Base-by-base conservation (phyloP, 30 jellyfish, hydroid and myxozoan genomes). In the Calvadosia cruxmelitensis region DNA sequence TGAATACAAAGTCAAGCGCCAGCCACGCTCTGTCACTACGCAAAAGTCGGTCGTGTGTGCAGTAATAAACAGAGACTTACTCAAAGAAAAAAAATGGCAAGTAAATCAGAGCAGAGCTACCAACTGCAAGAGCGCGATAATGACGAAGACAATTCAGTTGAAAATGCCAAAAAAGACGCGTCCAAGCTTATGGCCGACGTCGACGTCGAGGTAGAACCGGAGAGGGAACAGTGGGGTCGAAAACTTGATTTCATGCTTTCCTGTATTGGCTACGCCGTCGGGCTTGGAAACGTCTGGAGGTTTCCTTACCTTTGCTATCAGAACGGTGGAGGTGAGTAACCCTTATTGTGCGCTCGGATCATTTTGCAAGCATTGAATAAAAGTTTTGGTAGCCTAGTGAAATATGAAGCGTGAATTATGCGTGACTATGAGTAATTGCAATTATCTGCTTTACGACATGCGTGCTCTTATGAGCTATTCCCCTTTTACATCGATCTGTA, bases 321-420 rank as follows among this genome's bases (percentile, higher is more conserved):
- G 42, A 83, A 83, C 63, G 95, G 95, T 24, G 95, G 95, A 50
- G 95, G 95, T 83, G 52, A 29, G 83, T n/a, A n/a, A n/a, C n/a
- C n/a, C n/a, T n/a, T n/a, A n/a, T n/a, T n/a, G n/a, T n/a, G n/a
- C n/a, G n/a, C n/a, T n/a, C n/a, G n/a, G n/a, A n/a, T n/a, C n/a
- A n/a, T n/a, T n/a, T n/a, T n/a, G n/a, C n/a, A n/a, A n/a, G n/a
- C n/a, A n/a, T n/a, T n/a, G n/a, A n/a, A n/a, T n/a, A n/a, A n/a
- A n/a, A n/a, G n/a, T n/a, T n/a, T n/a, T n/a, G n/a, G n/a, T n/a
- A n/a, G n/a, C n/a, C n/a, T n/a, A n/a, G n/a, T n/a, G n/a, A n/a
- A n/a, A n/a, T n/a, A n/a, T n/a, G n/a, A n/a, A n/a, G n/a, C n/a
- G n/a, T n/a, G n/a, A n/a, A n/a, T n/a, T n/a, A n/a, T n/a, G n/a